Evolutionary conservation across 2,888 invertebrate species (phyloP), one percentile per base, ranked within the genome.

Genomic region (Melieria omissa): DNA sequence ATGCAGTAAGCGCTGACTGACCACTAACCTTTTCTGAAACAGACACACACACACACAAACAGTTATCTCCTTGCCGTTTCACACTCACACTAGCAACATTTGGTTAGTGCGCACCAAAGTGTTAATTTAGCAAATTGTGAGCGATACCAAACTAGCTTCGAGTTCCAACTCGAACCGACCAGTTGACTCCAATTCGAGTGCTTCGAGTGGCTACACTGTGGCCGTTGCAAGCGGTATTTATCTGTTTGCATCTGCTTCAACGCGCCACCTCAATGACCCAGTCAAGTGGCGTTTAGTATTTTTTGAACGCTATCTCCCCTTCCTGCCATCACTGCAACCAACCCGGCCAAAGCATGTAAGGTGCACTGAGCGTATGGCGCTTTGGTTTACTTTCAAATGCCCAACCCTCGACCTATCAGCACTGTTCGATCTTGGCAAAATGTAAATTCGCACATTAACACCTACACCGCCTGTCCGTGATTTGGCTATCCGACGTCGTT

Each of bases 381-480:
- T 29, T 29, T 29, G 29, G 29, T 29, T 29, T 29, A 29, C 65
- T 45, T 46, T 29, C 42, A 42, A 42, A 42, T 65, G 29, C 29
- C 29, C 29, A 29, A 2, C 29, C 29, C 29, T 29, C 29, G 10
- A 41, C 16, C 45, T 75, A 78, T 78, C 78, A 72, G 65, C 70
- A 69, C 70, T 65, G 74, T 74, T 79, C 76, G 79, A 81, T 81
- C 81, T 81, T 79, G 82, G 29, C 2, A 80, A 82, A 84, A 84
- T 83, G 84, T 80, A 82, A 83, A 83, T 83, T 83, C 84, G 82
- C 83, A 83, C 83, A 81, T 83, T 83, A 83, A 84, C 83, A 84
- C 84, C 84, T 83, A 82, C 80, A 80, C 63, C 46, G 63, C 46
- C 29, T 2, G 29, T 29, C 29, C 29, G 29, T 29, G 29, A 29